A percentile compares a stretch with the other conserved stretches of the same genome.
Conservation (phyloP, 2,888 invertebrate genomes). For the Gryllus longicercus region DNA sequence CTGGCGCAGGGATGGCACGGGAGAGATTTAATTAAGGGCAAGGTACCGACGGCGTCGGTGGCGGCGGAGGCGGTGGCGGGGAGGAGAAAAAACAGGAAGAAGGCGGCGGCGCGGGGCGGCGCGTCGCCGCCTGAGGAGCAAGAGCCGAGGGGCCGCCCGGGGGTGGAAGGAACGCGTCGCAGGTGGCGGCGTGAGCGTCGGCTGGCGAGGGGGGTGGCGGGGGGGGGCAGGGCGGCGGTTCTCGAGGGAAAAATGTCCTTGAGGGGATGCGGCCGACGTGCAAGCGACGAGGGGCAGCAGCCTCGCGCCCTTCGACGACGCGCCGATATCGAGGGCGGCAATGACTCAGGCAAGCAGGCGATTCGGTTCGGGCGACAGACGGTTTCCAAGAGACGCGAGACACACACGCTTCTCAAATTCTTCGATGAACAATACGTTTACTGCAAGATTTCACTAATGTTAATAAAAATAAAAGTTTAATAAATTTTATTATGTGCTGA, state of each 20-base stretch:
- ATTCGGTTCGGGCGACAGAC: too few relatives aligned
- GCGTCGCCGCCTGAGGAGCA: slow-evolving; percentile 27
- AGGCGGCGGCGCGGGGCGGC: slow-evolving; percentile 27
- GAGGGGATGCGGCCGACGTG: not conserved
- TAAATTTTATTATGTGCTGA: too few relatives aligned
- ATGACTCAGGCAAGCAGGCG: not conserved
- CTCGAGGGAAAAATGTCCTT: not conserved
- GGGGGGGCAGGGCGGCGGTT: not conserved
- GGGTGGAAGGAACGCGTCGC: slow-evolving; percentile 3
- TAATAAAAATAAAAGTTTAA: too few relatives aligned
- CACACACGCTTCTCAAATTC: too few relatives aligned
- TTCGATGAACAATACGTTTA: too few relatives aligned
- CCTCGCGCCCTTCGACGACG: too few relatives aligned
- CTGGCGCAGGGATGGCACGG: slow-evolving; percentile 23
- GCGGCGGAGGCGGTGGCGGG: not conserved
- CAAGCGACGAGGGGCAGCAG: too few relatives aligned
- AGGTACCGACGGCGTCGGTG: slow-evolving; percentile 27
- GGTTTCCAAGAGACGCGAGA: too few relatives aligned
- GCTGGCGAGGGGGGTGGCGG: not conserved
- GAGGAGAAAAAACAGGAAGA: slow-evolving; percentile 30
- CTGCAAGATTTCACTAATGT: too few relatives aligned
- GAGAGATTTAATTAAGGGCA: slow-evolving; percentile 37
- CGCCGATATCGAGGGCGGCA: not conserved
- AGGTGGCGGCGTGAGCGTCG: not conserved
- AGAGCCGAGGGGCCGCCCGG: slow-evolving; percentile 24